phyloP scores from a whole-genome alignment of 2,888 invertebrate genomes.

The Drosophila villosipedis region DNA sequence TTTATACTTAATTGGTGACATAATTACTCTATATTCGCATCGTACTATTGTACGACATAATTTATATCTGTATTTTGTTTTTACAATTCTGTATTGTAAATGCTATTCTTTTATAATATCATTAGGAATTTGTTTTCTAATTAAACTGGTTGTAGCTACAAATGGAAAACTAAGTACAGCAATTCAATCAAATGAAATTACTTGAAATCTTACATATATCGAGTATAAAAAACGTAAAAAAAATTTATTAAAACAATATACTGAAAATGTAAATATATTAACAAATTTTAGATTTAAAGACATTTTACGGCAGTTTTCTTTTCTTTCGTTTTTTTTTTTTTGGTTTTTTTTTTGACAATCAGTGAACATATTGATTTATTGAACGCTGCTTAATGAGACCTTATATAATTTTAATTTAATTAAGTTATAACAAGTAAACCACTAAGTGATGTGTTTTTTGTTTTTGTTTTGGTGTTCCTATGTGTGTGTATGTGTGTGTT shows the following conservation, averaged over 20 bases:
- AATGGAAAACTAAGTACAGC: constrained; percentile 31
- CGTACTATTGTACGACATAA: not conserved
- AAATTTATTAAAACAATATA: constrained; percentile 9
- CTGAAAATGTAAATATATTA: constrained; percentile 22
- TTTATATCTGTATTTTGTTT: constrained; percentile 27
- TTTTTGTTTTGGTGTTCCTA: constrained; percentile 23
- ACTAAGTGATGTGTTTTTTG: constrained; percentile 63
- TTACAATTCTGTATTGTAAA: constrained; percentile 45
- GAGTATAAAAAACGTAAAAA: constrained; percentile 29
- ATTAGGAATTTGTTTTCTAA: constrained; percentile 58
- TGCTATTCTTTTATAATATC: constrained; percentile 48
- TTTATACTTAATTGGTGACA: constrained; percentile 58
- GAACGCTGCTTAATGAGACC: constrained; percentile 39
- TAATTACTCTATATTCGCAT: constrained; percentile 36
- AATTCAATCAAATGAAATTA: constrained; percentile 13
- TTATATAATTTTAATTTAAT: constrained; percentile 38
- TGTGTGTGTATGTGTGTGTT: constrained; percentile 36
- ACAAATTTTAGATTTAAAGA: constrained; percentile 38
- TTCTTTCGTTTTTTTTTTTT: constrained; percentile 26
- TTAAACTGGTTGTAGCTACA: constrained; percentile 44
- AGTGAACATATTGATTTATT: constrained; percentile 46
- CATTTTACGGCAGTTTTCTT: constrained; percentile 69
- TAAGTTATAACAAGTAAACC: constrained; percentile 69
- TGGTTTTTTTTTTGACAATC: constrained; percentile 1
- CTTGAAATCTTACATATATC: constrained; percentile 29